Evolutionary conservation across 2,888 invertebrate genomes (phyloP).

Genomic region (Campoplex capitator): DNA sequence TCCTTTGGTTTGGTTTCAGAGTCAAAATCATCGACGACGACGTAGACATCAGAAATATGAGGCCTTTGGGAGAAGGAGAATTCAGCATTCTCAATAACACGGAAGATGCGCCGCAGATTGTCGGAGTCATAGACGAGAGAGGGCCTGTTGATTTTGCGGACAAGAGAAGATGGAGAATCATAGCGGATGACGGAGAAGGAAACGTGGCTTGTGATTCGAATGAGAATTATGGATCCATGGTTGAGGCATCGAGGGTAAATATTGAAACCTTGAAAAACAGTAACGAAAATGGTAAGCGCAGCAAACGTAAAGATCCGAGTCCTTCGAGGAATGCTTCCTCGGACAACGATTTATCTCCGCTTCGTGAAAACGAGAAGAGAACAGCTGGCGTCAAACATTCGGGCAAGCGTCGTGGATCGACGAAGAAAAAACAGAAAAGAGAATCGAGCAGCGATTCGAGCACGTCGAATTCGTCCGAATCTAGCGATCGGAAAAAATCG

Average conservation of each 20-base stretch:
- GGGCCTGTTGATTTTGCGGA: constrained; percentile 80
- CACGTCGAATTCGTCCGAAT: constrained; percentile 72
- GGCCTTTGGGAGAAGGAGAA: constrained; percentile 88
- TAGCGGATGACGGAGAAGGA: constrained; percentile 80
- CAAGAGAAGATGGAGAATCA: constrained; percentile 82
- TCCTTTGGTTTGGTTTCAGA: constrained; percentile 85
- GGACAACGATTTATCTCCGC: constrained; percentile 41
- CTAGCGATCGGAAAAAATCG: constrained; percentile 74
- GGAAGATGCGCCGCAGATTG: constrained; percentile 97
- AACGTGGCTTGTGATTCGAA: constrained; percentile 71
- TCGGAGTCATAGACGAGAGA: constrained; percentile 93
- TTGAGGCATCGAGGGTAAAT: background rate
- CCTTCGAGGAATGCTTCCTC: constrained; percentile 18
- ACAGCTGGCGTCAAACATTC: background rate
- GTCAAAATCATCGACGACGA: constrained; percentile 96
- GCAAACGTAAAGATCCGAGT: background rate
- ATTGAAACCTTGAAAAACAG: background rate
- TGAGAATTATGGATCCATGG: constrained; percentile 11
- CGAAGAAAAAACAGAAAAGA: constrained; percentile 21
- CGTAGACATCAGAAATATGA: constrained; percentile 88
- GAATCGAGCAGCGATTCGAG: constrained; percentile 26
- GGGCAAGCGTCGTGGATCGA: background rate
- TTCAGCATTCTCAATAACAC: constrained; percentile 89
- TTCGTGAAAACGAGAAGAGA: background rate
- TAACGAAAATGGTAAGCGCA: background rate